Conservation (phyloP, 92 coral and sea anemone species). For the Montipora capitata region DNA sequence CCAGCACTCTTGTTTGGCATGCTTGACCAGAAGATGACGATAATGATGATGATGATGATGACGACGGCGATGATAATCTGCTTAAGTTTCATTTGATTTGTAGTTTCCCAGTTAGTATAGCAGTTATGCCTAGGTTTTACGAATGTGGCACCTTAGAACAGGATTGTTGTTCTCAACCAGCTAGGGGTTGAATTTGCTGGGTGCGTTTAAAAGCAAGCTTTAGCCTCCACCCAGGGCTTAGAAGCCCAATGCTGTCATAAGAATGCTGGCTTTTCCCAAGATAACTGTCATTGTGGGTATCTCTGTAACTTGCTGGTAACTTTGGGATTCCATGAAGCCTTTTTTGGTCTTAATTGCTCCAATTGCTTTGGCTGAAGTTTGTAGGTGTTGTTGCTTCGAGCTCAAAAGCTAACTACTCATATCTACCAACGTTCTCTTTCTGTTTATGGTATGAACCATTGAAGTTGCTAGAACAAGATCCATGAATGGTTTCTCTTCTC, state of each 20-base stretch:
- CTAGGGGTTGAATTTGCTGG: neutral
- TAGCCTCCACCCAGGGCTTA: neutral
- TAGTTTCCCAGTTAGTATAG: too few species aligned
- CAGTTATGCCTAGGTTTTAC: too few species aligned
- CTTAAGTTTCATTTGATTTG: too few species aligned
- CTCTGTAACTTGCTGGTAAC: neutral
- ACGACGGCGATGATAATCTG: too few species aligned
- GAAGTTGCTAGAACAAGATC: too few species aligned
- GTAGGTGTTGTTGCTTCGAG: neutral
- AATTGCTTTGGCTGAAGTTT: neutral
- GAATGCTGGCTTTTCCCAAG: neutral
- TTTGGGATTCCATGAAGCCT: neutral
- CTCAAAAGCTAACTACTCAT: neutral
- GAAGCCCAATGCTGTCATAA: neutral
- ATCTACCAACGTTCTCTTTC: neutral
- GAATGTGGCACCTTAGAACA: too few species aligned
- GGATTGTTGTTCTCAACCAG: neutral
- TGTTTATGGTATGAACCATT: neutral
- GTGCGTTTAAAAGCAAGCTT: neutral
- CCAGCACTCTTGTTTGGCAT: too few species aligned
- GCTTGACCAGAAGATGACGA: too few species aligned
- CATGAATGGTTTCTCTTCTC: too few species aligned
- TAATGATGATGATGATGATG: too few species aligned
- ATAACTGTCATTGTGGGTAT: neutral
- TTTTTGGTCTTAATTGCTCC: neutral